Evolutionary conservation across 2,797 vertebrate genomes (phyloP).

Genomic region (Hipposideros larvatus): DNA sequence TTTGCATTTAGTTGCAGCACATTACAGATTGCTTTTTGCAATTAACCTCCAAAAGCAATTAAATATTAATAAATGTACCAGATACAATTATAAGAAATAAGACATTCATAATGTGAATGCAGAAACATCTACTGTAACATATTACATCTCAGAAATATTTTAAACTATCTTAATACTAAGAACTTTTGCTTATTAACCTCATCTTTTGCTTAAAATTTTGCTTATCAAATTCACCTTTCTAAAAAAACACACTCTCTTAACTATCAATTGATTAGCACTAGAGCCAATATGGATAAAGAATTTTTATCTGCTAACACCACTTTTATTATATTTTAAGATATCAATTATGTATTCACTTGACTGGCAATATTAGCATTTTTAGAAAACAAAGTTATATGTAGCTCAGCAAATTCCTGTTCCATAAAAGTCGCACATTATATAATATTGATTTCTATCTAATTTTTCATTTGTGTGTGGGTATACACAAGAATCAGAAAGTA

Average conservation of each 20-base stretch:
- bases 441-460: slow-evolving; percentile 47
- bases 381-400: slow-evolving; percentile 43
- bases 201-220: background rate
- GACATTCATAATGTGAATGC: slow-evolving; percentile 81
- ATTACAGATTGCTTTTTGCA: slow-evolving; percentile 82
- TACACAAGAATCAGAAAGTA: slow-evolving; percentile 24
- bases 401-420: slow-evolving; percentile 9
- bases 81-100: slow-evolving; percentile 84
- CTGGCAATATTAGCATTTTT: slow-evolving; percentile 29
- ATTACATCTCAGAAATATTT: slow-evolving; percentile 52
- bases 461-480: background rate
- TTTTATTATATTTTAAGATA: slow-evolving; percentile 59
- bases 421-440: slow-evolving; percentile 13
- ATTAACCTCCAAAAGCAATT: slow-evolving; percentile 86
- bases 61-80: slow-evolving; percentile 86
- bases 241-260: background rate
- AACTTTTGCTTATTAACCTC: background rate
- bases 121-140: slow-evolving; percentile 71
- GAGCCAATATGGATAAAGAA: slow-evolving; percentile 9
- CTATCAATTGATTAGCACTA: background rate
- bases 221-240: slow-evolving; percentile 22
- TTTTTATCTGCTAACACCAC: background rate
- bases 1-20: slow-evolving; percentile 75
- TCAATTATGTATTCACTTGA: slow-evolving; percentile 44
- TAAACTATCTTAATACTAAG: slow-evolving; percentile 51